A percentile compares a stretch with the other conserved stretches of the same genome.
phyloP scores from a whole-genome alignment of 2,113 vertebrate genomes.

The Artemisiospiza belli region DNA sequence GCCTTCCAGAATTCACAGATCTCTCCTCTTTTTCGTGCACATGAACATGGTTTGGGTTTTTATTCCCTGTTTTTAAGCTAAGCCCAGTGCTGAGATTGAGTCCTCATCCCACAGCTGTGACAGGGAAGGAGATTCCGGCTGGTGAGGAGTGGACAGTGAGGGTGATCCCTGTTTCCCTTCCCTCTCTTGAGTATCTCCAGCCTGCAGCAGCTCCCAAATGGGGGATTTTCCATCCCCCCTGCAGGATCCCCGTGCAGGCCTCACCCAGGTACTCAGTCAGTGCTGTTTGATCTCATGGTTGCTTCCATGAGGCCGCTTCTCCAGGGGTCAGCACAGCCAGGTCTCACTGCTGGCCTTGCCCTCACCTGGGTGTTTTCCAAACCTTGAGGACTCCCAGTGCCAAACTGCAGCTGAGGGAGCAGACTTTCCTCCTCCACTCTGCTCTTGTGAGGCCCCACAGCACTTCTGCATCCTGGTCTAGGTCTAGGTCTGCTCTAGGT shows the following conservation, averaged over 20 bases:
- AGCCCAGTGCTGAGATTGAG: fast-evolving
- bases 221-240: background rate
- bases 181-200: fast-evolving
- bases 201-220: background rate
- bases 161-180: background rate
- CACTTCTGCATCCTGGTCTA: background rate
- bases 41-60: background rate
- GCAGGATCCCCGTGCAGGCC: background rate
- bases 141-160: background rate
- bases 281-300: background rate
- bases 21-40: background rate
- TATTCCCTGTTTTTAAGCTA: background rate
- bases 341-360: background rate
- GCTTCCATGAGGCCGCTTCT: background rate
- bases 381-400: background rate
- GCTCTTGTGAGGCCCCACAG: background rate
- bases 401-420: background rate
- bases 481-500: background rate
- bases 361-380: background rate
- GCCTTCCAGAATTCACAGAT: background rate
- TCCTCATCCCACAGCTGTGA: background rate
- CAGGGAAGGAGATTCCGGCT: background rate
- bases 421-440: background rate
- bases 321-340: fast-evolving
- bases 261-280: background rate